Base-by-base conservation (phyloP, 2,888 invertebrate genomes). In the Cyrtodaria siliqua region DNA sequence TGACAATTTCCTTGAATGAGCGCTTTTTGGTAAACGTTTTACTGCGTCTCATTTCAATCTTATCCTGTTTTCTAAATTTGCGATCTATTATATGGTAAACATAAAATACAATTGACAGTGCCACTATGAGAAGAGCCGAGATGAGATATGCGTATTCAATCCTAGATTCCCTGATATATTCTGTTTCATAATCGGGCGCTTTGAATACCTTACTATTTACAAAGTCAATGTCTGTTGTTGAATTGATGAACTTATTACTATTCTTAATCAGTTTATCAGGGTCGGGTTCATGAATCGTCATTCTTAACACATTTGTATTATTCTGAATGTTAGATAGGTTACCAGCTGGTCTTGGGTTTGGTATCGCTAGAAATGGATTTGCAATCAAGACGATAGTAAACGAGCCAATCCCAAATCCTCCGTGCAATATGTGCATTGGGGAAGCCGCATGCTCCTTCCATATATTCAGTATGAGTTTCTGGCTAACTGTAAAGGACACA, bases 131-230 rank as follows among this genome's bases (percentile, higher is more conserved):
- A 0, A 77, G 20, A 1, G 82, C 82, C 1, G 84, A 74, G 26
- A 86, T 81, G 8, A 72, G 53, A 55, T 85, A 87, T 0, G 84
- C 84, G 42, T 77, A 84, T 57, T 85, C 83, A 49, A 88, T 85
- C 24, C 79, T 66, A 0, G 87, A 87, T n/a, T 77, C 78, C 26
- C 60, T 69, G 1, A 78, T 14, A 29, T 73, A 60, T 26, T 63
- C 69, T 2, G 76, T 14, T 33, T 72, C 82, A 61, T 61, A 8
- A 49, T 49, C 27, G 55, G 69, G 4, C 38, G 29, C 20, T 72
- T 56, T 42, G 76, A 60, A 6, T 38, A 27, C 12, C 53, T 20
- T 12, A 20, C 55, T 12, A 18, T 42, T n/a, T n/a, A n/a, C n/a
- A n/a, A n/a, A n/a, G n/a, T n/a, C n/a, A n/a, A n/a, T 6, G 57